phyloP scores from a whole-genome alignment of 2,888 invertebrate genomes.

The Scotopteryx bipunctaria region DNA sequence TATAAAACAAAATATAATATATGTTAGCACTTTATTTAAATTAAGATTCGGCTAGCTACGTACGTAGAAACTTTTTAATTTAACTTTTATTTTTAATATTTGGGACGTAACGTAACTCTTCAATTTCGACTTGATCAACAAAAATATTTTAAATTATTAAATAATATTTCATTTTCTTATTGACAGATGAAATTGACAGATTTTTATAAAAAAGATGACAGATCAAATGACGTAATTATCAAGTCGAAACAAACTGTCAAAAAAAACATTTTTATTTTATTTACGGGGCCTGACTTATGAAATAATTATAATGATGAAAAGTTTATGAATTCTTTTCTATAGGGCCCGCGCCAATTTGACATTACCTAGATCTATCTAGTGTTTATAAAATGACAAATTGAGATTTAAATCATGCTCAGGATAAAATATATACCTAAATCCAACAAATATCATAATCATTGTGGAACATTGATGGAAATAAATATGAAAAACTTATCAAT shows the following conservation, averaged over 20 bases:
- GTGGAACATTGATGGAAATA: too few species aligned
- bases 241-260: slow-evolving; percentile 17
- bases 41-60: slow-evolving; percentile 50
- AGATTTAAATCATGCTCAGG: slow-evolving; percentile 34
- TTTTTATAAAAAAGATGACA: background rate
- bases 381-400: slow-evolving; percentile 80
- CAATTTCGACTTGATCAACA: slow-evolving; percentile 34
- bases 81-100: slow-evolving; percentile 36
- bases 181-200: too few species aligned
- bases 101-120: slow-evolving; percentile 39
- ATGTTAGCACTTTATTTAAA: slow-evolving; percentile 53
- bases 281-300: slow-evolving; percentile 20
- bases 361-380: slow-evolving; percentile 79
- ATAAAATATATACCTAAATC: slow-evolving; percentile 15
- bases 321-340: too few species aligned
- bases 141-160: too few species aligned
- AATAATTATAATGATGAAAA: background rate
- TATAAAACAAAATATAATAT: slow-evolving; percentile 47
- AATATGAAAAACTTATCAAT: too few species aligned
- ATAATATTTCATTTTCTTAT: background rate
- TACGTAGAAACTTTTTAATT: slow-evolving; percentile 40
- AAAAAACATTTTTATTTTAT: slow-evolving; percentile 24
- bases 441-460: background rate
- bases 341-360: slow-evolving; percentile 67
- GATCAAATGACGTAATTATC: background rate